Base-by-base conservation (phyloP, 1,140 invertebrate species). In the Whitmania pigra region DNA sequence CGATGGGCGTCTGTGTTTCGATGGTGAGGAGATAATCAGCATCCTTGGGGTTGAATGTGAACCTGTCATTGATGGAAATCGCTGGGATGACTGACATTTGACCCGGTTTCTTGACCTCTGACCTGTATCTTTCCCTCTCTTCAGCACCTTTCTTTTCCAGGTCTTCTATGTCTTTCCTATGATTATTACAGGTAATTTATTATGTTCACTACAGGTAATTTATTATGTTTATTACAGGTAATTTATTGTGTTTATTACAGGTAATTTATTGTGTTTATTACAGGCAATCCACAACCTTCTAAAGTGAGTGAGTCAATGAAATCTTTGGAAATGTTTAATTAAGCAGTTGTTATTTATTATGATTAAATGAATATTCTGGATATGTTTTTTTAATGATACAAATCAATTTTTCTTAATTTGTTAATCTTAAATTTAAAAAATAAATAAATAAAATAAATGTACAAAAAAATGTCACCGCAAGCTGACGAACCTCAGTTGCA, bases 161-260 rank as follows among this genome's bases (percentile, higher is more conserved):
- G 57, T 63, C 29, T n/a, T 63, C 57, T 22, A 63, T 63, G 22
- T 63, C 57, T n/a, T 63, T 63, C 11, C 57, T 63, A 17, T 15
- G 15, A 7, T 49, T 49, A 49, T 49, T 49, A 36, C 31, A 36
- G 31, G 31, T 36, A 36, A 36, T 36, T n/a, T n/a, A n/a, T n/a
- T 63, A 17, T 15, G 15, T 49, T 49, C 13, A 49, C 13, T 49
- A 36, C 31, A 36, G 31, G 31, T 36, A 36, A 36, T n/a, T 63
- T 63, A 2, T 18, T 63, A 17, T 15, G 15, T 49, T 49, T 49
- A 49, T 49, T 49, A 36, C 31, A 36, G 31, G 31, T 36, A 36
- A 36, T n/a, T 63, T 63, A 2, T 18, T 63, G 9, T 15, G 15
- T 49, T 49, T 49, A 49, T 49, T 49, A 36, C 31, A 36, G 31